A percentile compares a stretch with the other conserved stretches of the same genome.
phyloP scores from a whole-genome alignment of 2,797 vertebrate genomes.

The Falco berigora region DNA sequence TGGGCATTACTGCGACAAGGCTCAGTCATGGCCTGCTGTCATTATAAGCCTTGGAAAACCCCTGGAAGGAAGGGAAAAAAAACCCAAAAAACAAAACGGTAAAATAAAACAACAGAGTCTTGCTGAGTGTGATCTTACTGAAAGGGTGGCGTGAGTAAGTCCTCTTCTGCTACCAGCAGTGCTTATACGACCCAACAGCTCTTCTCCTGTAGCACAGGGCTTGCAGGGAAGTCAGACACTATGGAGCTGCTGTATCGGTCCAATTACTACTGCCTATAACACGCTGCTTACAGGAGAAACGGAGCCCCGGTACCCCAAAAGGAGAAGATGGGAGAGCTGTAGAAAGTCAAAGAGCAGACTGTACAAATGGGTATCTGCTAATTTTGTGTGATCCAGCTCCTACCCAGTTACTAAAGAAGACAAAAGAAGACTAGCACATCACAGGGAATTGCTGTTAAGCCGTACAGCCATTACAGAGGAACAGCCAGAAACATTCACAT shows the following conservation, averaged over 20 bases:
- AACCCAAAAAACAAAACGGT: too few relatives aligned
- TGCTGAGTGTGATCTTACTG: background rate
- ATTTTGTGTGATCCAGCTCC: background rate
- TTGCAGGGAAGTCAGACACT: background rate
- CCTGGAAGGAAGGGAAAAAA: fast-evolving
- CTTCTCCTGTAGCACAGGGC: background rate
- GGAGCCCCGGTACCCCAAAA: background rate
- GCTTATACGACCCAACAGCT: background rate
- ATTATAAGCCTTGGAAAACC: background rate
- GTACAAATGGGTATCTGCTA: background rate
- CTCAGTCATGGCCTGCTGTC: background rate
- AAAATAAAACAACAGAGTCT: background rate
- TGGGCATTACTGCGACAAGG: background rate
- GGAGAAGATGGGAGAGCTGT: background rate
- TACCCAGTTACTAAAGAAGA: background rate
- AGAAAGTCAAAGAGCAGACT: background rate
- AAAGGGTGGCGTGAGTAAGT: background rate
- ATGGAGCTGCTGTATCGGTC: background rate
- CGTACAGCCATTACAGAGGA: background rate
- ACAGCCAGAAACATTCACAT: background rate
- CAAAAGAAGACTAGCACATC: background rate
- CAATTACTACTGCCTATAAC: background rate
- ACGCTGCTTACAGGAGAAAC: background rate
- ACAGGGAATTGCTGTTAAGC: background rate
- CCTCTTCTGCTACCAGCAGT: background rate